These are phyloP conservation scores for Belgica antarctica DNA, from an alignment of 2,888 invertebrate species.

Conservation along the genomic window DNA sequence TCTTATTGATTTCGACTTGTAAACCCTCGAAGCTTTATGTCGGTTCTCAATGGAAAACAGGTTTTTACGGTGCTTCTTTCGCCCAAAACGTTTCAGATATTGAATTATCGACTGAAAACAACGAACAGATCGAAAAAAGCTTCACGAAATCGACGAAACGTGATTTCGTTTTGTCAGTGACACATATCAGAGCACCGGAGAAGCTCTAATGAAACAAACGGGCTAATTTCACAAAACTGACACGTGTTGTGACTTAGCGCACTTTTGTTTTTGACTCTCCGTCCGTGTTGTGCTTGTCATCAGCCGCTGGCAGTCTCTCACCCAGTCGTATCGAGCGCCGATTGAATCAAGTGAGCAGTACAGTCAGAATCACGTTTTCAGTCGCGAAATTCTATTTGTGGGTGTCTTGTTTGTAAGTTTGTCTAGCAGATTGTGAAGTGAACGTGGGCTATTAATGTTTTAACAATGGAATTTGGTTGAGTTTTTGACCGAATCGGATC, in stretches of 20 bases:
- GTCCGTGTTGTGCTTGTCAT: neutral
- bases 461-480: no score
- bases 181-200: neutral
- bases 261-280: no score
- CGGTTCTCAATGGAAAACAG: no score
- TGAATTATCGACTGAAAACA: neutral
- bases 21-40: neutral
- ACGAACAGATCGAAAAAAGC: no score
- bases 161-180: neutral
- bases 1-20: neutral
- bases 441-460: no score
- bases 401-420: neutral
- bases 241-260: neutral
- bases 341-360: neutral
- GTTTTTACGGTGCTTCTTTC: no score
- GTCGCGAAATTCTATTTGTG: neutral
- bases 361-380: neutral
- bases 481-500: no score
- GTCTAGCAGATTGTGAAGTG: no score
- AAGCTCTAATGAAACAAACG: neutral
- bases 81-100: neutral
- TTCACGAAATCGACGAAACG: neutral
- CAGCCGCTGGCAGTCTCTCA: no score
- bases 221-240: neutral
- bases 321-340: neutral